Percentiles rank a stretch among this genome's conserved stretches.
These are phyloP conservation scores for Molossus alvarezi DNA, from an alignment of 2,797 vertebrate genomes.

Conservation along the genomic window DNA sequence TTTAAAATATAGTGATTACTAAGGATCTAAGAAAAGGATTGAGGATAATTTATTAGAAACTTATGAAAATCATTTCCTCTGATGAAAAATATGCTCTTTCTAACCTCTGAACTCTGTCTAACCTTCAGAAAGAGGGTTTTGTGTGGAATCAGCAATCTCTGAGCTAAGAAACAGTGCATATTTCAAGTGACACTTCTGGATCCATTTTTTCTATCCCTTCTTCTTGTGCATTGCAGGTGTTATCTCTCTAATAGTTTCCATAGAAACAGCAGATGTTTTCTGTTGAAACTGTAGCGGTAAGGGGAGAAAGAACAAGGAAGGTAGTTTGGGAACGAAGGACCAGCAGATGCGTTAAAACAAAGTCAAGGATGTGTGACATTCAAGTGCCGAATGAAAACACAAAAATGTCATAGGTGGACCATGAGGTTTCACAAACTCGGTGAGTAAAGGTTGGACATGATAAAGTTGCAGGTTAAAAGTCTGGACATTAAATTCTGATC, in stretches of 20 bases:
- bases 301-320: slow-evolving; percentile 72
- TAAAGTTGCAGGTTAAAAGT: slow-evolving; percentile 63
- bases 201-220: slow-evolving; percentile 78
- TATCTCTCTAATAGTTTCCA: slow-evolving; percentile 86
- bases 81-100: slow-evolving; percentile 72
- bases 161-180: slow-evolving; percentile 77
- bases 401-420: background rate
- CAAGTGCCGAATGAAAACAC: background rate
- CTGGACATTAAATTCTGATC: slow-evolving; percentile 66
- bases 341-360: slow-evolving; percentile 64
- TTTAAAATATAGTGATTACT: slow-evolving; percentile 73
- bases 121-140: slow-evolving; percentile 73
- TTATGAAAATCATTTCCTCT: slow-evolving; percentile 80
- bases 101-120: slow-evolving; percentile 53
- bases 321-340: slow-evolving; percentile 77
- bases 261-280: slow-evolving; percentile 86
- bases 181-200: slow-evolving; percentile 81
- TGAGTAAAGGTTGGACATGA: slow-evolving; percentile 61
- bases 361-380: slow-evolving; percentile 3
- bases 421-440: slow-evolving; percentile 35
- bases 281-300: slow-evolving; percentile 76
- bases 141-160: slow-evolving; percentile 63
- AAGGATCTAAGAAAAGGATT: slow-evolving; percentile 58
- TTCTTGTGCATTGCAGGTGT: slow-evolving; percentile 78
- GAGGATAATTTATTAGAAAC: slow-evolving; percentile 76